Percentiles rank a stretch among this genome's conserved stretches.
Evolutionary conservation across 2,113 vertebrate species (phyloP).

Genomic region (Propithecus coquereli): DNA sequence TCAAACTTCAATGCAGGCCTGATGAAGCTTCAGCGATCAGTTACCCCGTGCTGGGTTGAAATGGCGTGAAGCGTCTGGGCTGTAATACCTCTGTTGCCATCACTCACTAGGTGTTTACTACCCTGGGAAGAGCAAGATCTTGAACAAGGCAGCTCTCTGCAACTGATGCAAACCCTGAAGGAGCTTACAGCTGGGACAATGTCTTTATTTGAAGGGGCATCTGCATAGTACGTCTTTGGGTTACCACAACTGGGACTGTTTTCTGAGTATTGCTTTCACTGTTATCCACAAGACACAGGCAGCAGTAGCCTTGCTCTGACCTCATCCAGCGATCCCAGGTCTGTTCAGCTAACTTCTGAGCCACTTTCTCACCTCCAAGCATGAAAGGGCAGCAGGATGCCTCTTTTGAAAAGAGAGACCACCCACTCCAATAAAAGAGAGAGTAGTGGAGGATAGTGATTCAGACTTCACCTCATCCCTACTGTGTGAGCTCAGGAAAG

Average conservation of each 20-base stretch:
- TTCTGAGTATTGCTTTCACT: background rate
- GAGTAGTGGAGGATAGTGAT: fast-evolving
- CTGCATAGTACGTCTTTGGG: background rate
- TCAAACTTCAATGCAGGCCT: background rate
- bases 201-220: background rate
- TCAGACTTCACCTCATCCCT: background rate
- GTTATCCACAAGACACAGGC: background rate
- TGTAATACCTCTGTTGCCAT: background rate
- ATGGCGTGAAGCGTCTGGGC: background rate
- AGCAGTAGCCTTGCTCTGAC: background rate
- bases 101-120: background rate
- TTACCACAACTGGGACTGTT: background rate
- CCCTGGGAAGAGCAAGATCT: background rate
- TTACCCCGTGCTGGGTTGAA: background rate
- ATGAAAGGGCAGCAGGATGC: background rate
- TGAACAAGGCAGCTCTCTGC: background rate
- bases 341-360: background rate
- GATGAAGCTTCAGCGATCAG: background rate
- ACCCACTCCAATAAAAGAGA: background rate
- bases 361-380: background rate
- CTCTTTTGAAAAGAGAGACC: background rate
- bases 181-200: background rate
- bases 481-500: background rate
- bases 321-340: background rate
- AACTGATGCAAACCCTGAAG: background rate